Percentiles rank a stretch among this genome's conserved stretches.
These are phyloP conservation scores for Mormyrus hasselquistii DNA, from an alignment of 2,797 vertebrate species.

Conservation along the genomic window DNA sequence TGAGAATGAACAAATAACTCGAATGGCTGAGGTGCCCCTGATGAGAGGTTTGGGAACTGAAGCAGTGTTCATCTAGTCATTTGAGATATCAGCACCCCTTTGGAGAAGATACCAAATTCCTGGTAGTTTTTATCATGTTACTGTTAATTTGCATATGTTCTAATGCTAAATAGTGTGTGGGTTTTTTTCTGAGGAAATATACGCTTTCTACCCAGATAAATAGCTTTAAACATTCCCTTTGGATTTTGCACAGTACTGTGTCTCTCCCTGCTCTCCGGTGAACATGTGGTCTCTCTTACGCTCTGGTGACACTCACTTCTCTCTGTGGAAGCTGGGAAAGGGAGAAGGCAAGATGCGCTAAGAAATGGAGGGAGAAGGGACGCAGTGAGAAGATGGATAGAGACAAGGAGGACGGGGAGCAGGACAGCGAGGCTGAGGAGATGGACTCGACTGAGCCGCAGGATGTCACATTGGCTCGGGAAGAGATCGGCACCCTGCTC, in stretches of 20 bases:
- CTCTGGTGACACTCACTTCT: not conserved
- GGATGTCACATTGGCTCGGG: slow-evolving; percentile 41
- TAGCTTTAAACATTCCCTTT: not conserved
- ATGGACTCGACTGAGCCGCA: slow-evolving; percentile 38
- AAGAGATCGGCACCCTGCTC: slow-evolving; percentile 49
- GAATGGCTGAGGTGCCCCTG: not conserved
- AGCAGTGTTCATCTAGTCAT: not conserved
- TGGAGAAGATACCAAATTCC: not conserved
- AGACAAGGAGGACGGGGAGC: slow-evolving; percentile 3
- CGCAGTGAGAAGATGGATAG: slow-evolving; percentile 10
- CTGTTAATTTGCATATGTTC: not conserved
- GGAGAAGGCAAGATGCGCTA: slow-evolving; percentile 35
- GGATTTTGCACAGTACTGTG: not conserved
- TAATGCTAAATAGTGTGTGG: not conserved
- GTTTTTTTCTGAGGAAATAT: not conserved
- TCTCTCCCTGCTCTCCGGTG: not conserved
- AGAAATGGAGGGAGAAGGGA: not conserved
- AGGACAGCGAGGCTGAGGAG: slow-evolving; percentile 16
- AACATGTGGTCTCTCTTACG: not conserved
- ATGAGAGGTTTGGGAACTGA: not conserved
- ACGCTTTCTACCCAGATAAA: not conserved
- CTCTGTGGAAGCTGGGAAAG: slow-evolving; percentile 47
- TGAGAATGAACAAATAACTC: not conserved
- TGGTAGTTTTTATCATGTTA: not conserved
- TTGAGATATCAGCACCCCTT: not conserved